A percentile compares a stretch with the other conserved stretches of the same genome.
These are phyloP conservation scores for Falco rusticolus DNA, from an alignment of 2,797 vertebrate genomes.

Conservation along the genomic window DNA sequence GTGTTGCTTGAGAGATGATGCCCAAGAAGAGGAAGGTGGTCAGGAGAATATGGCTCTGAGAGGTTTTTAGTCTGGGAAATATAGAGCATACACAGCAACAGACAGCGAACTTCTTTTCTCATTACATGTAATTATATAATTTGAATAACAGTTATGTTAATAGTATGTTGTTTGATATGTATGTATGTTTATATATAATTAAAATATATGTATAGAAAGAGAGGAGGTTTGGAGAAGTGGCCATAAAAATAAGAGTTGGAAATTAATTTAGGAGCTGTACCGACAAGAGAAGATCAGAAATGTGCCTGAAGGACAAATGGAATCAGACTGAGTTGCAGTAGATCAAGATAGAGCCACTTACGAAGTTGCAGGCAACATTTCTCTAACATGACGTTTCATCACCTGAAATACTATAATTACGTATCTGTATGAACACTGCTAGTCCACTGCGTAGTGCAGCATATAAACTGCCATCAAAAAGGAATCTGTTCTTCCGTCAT, in stretches of 20 bases:
- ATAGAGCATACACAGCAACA: neutral
- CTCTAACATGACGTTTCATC: neutral
- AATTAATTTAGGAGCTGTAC: neutral
- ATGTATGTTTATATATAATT: neutral
- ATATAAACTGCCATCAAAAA: neutral
- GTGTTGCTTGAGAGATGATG: neutral
- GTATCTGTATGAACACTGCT: neutral
- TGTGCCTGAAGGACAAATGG: neutral
- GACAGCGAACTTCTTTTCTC: neutral
- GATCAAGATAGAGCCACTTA: neutral
- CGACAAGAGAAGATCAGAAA: neutral
- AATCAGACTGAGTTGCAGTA: neutral
- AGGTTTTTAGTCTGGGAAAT: neutral
- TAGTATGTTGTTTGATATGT: neutral
- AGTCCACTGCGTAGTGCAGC: neutral
- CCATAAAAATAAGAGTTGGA: neutral
- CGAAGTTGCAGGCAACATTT: neutral
- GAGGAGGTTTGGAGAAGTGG: neutral
- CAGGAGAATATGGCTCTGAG: neutral
- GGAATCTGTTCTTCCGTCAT: neutral
- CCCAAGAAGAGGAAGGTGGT: rapidly evolving
- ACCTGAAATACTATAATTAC: neutral
- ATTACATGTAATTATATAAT: neutral
- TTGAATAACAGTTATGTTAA: neutral
- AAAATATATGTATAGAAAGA: neutral